These are phyloP conservation scores for Dasypus novemcinctus DNA, from an alignment of 2,113 vertebrate genomes.

Conservation along the genomic window DNA sequence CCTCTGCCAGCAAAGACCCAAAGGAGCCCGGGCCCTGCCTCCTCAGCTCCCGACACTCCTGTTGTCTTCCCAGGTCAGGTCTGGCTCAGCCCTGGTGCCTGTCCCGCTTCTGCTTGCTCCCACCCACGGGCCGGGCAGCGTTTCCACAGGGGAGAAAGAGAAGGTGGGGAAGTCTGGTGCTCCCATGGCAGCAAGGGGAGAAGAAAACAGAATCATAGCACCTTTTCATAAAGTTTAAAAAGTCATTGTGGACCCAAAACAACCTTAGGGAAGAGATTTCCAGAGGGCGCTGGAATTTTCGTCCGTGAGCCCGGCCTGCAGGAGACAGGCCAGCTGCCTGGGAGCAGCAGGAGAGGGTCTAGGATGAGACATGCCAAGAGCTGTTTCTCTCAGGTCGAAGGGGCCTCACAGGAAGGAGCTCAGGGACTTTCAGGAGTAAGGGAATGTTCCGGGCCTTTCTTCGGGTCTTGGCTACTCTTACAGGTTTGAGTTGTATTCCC, in stretches of 20 bases:
- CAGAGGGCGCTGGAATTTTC: background rate
- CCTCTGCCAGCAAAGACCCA: no score
- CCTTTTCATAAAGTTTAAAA: background rate
- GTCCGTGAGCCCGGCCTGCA: background rate
- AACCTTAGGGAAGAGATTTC: background rate
- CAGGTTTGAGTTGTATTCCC: no score
- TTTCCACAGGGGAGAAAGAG: background rate
- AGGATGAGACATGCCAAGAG: accelerated
- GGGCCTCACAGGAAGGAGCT: background rate
- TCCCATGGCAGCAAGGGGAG: background rate
- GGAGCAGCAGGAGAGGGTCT: background rate
- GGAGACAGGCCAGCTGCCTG: background rate
- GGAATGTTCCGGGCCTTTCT: background rate
- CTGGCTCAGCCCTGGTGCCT: background rate
- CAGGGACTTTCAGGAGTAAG: background rate
- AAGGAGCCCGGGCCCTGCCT: no score
- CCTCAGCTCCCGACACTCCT: no score
- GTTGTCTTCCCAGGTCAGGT: no score
- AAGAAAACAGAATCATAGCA: background rate
- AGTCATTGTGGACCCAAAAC: background rate
- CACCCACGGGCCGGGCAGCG: background rate
- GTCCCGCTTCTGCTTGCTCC: background rate
- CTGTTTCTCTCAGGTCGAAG: background rate
- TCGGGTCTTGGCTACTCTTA: background rate
- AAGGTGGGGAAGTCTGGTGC: background rate